phyloP scores from a whole-genome alignment of 2,888 invertebrate genomes.

The Alloplasta piceator region DNA sequence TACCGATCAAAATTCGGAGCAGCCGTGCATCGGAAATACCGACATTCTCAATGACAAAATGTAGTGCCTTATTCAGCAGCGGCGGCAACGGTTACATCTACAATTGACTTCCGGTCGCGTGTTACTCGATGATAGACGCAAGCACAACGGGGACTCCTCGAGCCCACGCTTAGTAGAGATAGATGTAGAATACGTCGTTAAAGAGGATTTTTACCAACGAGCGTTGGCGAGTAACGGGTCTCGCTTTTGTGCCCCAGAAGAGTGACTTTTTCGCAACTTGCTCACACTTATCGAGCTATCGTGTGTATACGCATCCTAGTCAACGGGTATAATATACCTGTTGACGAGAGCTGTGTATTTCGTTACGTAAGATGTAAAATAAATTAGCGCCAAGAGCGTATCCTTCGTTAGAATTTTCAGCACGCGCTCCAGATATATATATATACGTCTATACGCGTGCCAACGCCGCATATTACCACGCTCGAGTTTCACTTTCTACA shows the following conservation, averaged over 20 bases:
- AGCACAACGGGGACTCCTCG: constrained; percentile 21
- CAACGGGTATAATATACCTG: constrained; percentile 6
- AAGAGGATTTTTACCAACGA: background rate
- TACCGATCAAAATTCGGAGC: background rate
- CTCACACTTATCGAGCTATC: background rate
- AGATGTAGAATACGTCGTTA: background rate
- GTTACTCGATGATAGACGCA: constrained; percentile 48
- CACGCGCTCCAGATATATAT: constrained; percentile 45
- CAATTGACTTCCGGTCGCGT: constrained; percentile 50
- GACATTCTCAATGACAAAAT: constrained; percentile 18
- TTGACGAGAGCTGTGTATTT: constrained; percentile 23
- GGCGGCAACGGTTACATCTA: constrained; percentile 8
- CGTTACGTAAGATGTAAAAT: constrained; percentile 49
- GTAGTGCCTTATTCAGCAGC: background rate
- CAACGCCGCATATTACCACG: constrained; percentile 24
- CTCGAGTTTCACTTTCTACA: constrained; percentile 64
- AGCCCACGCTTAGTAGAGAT: constrained; percentile 17
- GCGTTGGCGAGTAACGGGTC: constrained; percentile 3
- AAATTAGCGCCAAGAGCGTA: constrained; percentile 38
- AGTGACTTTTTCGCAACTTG: constrained; percentile 7
- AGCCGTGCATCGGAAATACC: background rate
- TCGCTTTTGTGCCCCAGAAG: constrained; percentile 39
- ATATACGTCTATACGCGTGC: constrained; percentile 28
- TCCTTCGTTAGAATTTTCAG: constrained; percentile 63
- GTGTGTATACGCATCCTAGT: constrained; percentile 3